phyloP scores from a whole-genome alignment of 2,113 vertebrate genomes.

The Neodontobutis hainanensis region DNA sequence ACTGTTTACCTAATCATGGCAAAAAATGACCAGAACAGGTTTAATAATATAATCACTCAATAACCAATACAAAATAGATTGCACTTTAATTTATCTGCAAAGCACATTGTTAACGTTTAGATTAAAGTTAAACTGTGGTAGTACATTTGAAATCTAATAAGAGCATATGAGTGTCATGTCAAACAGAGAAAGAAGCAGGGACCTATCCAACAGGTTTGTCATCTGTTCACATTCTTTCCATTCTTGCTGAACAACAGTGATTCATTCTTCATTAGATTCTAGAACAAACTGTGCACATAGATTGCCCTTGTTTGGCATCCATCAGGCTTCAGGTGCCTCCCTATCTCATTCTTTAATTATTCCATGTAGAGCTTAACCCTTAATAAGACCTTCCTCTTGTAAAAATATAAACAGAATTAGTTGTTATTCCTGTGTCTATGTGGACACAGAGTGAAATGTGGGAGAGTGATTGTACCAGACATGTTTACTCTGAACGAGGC shows the following conservation, averaged over 20 bases:
- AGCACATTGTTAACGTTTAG: no score
- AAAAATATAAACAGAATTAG: not conserved
- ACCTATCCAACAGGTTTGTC: slow-evolving; percentile 46
- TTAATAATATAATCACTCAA: no score
- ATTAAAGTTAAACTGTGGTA: no score
- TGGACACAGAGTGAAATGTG: slow-evolving; percentile 32
- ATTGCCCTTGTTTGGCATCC: slow-evolving; percentile 14
- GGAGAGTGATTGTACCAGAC: slow-evolving; percentile 32
- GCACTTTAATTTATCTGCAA: no score
- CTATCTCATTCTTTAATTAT: not conserved
- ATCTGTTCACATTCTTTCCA: slow-evolving; percentile 34
- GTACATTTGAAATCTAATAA: no score
- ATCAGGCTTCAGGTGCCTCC: not conserved
- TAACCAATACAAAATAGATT: no score
- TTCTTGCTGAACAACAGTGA: slow-evolving; percentile 54
- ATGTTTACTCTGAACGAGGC: slow-evolving; percentile 47
- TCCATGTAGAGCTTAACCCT: slow-evolving; percentile 1
- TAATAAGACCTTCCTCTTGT: not conserved
- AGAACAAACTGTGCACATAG: slow-evolving; percentile 42
- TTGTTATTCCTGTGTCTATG: not conserved
- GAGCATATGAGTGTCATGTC: not conserved
- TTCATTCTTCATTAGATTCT: slow-evolving; percentile 6
- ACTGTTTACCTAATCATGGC: no score
- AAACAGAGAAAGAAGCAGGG: slow-evolving; percentile 1
- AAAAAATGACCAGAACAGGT: no score